Base-by-base conservation (phyloP, 2,113 vertebrate species). In the Pomatorhinus ruficollis region DNA sequence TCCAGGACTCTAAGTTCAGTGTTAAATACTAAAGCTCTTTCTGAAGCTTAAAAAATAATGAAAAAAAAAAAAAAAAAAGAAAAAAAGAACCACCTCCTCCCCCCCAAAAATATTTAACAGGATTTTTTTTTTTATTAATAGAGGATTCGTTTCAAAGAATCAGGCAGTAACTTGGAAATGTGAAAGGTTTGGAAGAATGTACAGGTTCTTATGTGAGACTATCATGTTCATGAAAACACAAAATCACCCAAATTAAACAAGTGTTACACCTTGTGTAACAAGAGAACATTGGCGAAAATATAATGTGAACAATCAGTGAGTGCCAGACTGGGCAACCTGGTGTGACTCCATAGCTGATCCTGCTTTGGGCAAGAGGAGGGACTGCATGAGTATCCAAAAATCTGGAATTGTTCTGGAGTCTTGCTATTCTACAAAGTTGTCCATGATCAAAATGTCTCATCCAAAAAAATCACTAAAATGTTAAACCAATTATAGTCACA, bases 1-100 rank as follows among this genome's bases (percentile, higher is more conserved):
- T 64, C 1, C 2, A 64, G 5, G 5, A n/a, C 37, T 69, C 0
- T 20, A 59, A 18, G 4, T 16, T 7, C 21, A 25, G 6, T 25
- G 18, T 4, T 39, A 66, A 61, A 15, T 37, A 61, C n/a, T 25
- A 76, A 68, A 1, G 2, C 22, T 57, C 8, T 68, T 88, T 61
- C 53, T 28, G 37, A 76, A 90, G 66, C 4, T 10, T 9, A 61
- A 78, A 71, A 31, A 42, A 44, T 18, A 44, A 18, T 17, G 42
- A 7, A 7, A 17, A 21, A 7, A 4, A 23, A 16, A 10, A 23
- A 16, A 10, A 8, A 3, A 21, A 44, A 19, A 31, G 9, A 13
- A 8, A 56, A n/a, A 56, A n/a, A 22, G 4, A 22, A n/a, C 30
- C 53, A 9, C 5, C 21, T 21, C n/a, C 33, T 24, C 9, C 57